These are phyloP conservation scores for Sitophilus oryzae DNA, from an alignment of 1,140 invertebrate genomes.

Conservation along the genomic window DNA sequence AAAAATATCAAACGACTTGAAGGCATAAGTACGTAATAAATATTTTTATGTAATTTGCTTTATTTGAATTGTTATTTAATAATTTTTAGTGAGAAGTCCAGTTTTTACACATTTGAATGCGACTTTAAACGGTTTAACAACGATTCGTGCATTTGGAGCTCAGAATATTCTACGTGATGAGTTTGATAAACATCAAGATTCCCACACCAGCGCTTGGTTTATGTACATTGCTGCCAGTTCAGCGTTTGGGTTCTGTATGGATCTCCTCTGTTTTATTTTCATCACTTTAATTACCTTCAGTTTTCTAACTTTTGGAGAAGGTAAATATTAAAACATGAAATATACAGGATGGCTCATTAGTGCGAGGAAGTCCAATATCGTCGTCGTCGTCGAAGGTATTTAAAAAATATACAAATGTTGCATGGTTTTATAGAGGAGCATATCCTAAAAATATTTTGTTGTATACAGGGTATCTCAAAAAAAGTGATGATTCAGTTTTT, in stretches of 20 bases:
- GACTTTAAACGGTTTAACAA: slow-evolving; percentile 71
- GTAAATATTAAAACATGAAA: slow-evolving; percentile 37
- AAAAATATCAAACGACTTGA: slow-evolving; percentile 61
- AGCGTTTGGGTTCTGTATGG: slow-evolving; percentile 33
- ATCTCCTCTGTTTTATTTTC: slow-evolving; percentile 33
- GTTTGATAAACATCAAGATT: slow-evolving; percentile 61
- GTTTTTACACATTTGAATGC: slow-evolving; percentile 77
- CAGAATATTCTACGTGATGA: slow-evolving; percentile 64
- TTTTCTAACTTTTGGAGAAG: slow-evolving; percentile 34
- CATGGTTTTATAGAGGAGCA: too few relatives aligned
- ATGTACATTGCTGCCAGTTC: slow-evolving; percentile 47
- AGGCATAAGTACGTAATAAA: slow-evolving; percentile 51
- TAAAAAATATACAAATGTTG: too few relatives aligned
- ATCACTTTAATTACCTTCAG: slow-evolving; percentile 33
- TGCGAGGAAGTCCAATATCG: too few relatives aligned
- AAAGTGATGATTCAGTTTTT: neutral
- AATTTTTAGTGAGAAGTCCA: slow-evolving; percentile 62
- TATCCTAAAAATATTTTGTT: too few relatives aligned
- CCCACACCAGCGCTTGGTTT: slow-evolving; percentile 63
- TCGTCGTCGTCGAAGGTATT: too few relatives aligned
- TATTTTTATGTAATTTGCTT: neutral
- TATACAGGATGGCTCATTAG: too few relatives aligned
- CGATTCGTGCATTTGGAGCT: slow-evolving; percentile 67
- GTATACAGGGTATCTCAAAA: too few relatives aligned
- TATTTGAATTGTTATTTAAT: neutral